Conservation (phyloP, 1,140 invertebrate genomes). For the Scaptomyza pallida region DNA sequence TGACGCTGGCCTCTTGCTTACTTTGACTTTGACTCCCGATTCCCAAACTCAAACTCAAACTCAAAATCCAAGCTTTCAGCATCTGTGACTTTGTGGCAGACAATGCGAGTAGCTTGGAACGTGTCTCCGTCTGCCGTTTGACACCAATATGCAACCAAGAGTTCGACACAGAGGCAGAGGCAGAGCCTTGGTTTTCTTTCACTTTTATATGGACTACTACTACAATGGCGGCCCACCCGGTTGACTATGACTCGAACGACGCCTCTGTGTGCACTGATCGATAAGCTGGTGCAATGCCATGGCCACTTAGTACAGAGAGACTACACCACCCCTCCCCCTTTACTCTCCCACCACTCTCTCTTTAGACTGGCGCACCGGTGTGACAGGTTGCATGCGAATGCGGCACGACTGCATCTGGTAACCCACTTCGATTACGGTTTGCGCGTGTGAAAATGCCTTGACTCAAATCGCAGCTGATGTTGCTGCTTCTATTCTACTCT, state of each 20-base stretch:
- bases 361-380: slow-evolving; percentile 47
- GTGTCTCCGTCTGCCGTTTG: slow-evolving; percentile 58
- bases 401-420: slow-evolving; percentile 79
- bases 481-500: not conserved
- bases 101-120: slow-evolving; percentile 66
- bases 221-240: slow-evolving; percentile 11
- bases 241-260: slow-evolving; percentile 17
- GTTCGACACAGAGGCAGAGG: slow-evolving; percentile 1
- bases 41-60: not conserved
- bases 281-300: slow-evolving; percentile 69
- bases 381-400: slow-evolving; percentile 79
- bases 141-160: slow-evolving; percentile 65
- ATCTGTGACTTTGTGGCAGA: slow-evolving; percentile 20
- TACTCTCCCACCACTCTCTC: not conserved
- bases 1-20: slow-evolving; percentile 43
- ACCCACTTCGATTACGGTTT: slow-evolving; percentile 77
- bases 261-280: slow-evolving; percentile 59
- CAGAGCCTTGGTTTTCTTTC: slow-evolving; percentile 48
- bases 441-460: slow-evolving; percentile 72
- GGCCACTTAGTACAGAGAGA: slow-evolving; percentile 58
- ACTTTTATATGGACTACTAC: slow-evolving; percentile 61
- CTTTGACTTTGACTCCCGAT: slow-evolving; percentile 6
- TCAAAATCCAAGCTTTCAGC: not conserved
- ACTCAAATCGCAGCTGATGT: slow-evolving; percentile 20
- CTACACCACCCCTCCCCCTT: not conserved